These are phyloP conservation scores for Coregonus ussuriensis DNA, from an alignment of 2,797 vertebrate species.

Conservation along the genomic window DNA sequence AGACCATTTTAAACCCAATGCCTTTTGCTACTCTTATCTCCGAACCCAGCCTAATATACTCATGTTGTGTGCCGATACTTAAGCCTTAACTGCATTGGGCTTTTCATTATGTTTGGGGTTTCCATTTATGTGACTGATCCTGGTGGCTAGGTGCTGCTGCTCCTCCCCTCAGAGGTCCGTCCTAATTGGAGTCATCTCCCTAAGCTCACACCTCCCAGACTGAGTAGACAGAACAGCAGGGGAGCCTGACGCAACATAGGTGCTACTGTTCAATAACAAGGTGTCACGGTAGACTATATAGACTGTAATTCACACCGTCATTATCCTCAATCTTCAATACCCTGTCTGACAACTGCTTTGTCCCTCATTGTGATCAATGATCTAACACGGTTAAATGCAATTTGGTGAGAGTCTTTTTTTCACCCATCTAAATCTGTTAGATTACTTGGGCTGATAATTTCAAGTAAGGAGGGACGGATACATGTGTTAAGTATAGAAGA, in stretches of 20 bases:
- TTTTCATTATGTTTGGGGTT: constrained; percentile 15
- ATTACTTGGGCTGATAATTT: no score
- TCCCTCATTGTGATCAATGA: no score
- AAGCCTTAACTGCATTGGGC: neutral
- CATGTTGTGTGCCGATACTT: constrained; percentile 13
- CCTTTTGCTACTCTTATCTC: neutral
- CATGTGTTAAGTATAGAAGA: no score
- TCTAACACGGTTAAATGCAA: no score
- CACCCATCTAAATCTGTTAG: no score
- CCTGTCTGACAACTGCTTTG: no score
- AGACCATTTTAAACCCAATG: neutral
- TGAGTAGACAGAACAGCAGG: neutral
- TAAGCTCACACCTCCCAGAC: neutral
- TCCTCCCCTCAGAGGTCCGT: neutral
- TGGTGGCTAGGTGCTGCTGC: neutral
- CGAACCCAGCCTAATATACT: neutral
- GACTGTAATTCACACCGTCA: no score
- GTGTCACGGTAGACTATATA: no score
- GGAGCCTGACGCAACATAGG: neutral
- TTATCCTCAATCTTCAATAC: no score
- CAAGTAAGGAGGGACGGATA: no score
- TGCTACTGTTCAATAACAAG: no score
- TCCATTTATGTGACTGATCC: constrained; percentile 39
- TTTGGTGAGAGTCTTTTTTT: no score
- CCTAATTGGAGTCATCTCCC: neutral